These are phyloP conservation scores for Tadarida brasiliensis DNA, from an alignment of 2,797 vertebrate species.

Conservation along the genomic window DNA sequence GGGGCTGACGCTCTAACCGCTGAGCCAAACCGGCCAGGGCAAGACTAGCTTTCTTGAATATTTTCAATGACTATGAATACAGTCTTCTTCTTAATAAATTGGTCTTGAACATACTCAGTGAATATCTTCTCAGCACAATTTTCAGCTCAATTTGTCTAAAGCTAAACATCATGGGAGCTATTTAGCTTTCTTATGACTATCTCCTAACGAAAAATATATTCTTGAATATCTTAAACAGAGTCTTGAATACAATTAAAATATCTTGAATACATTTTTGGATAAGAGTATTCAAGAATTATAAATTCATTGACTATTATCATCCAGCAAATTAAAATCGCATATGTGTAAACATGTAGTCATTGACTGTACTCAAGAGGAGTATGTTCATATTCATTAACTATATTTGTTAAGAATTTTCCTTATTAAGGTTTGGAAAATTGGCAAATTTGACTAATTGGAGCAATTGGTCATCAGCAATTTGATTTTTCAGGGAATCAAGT, in stretches of 20 bases:
- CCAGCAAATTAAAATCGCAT: background rate
- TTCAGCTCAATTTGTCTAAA: conserved; percentile 70
- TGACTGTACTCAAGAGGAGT: background rate
- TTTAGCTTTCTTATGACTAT: conserved; percentile 51
- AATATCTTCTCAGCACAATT: conserved; percentile 40
- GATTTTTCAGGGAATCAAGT: background rate
- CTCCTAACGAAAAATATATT: conserved; percentile 38
- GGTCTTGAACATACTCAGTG: conserved; percentile 43
- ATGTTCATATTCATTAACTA: conserved; percentile 6
- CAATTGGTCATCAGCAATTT: background rate
- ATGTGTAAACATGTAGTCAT: background rate
- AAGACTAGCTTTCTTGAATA: background rate
- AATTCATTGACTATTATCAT: conserved; percentile 17
- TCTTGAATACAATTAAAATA: conserved; percentile 70
- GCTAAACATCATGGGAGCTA: conserved; percentile 50
- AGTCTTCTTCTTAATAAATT: conserved; percentile 47
- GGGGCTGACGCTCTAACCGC: too few relatives aligned
- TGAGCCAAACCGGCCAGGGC: background rate
- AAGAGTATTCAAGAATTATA: conserved; percentile 46
- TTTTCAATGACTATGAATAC: conserved; percentile 37
- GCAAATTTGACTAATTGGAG: background rate
- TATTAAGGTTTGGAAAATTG: conserved; percentile 17
- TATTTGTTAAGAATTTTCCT: background rate
- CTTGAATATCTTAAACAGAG: conserved; percentile 65
- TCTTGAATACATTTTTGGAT: conserved; percentile 60